Conservation (phyloP, 2,888 invertebrate species). For the Anodontia alba region DNA sequence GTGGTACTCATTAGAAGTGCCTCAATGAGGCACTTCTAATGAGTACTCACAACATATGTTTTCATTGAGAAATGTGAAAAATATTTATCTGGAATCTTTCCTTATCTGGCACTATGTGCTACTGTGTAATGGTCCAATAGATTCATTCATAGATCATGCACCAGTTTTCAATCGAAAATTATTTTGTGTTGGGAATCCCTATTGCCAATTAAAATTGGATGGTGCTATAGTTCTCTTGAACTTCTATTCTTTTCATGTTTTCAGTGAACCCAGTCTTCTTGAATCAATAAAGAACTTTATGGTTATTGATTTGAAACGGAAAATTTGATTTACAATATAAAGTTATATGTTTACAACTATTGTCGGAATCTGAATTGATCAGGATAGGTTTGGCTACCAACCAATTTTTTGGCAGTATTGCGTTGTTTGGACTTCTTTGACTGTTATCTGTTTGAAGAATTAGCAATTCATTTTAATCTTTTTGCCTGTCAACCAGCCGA, state of each 20-base stretch:
- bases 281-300: neutral
- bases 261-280: neutral
- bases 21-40: too few species aligned
- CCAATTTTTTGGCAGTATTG: neutral
- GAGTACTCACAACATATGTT: too few species aligned
- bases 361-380: constrained; percentile 5
- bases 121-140: neutral
- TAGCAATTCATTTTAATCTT: too few species aligned
- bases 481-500: too few species aligned
- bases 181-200: too few species aligned
- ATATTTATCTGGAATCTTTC: too few species aligned
- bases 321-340: constrained; percentile 10
- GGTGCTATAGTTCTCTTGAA: neutral
- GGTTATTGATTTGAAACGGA: neutral
- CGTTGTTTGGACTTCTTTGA: neutral
- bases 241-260: neutral
- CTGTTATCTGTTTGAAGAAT: neutral
- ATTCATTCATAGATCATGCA: neutral
- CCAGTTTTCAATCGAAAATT: neutral
- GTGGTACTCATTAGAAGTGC: too few species aligned
- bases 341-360: neutral
- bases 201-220: neutral
- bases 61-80: too few species aligned
- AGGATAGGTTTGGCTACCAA: neutral
- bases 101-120: too few species aligned